Base-by-base conservation (phyloP, 2,888 invertebrate species). In the Diachrysia chrysitis region DNA sequence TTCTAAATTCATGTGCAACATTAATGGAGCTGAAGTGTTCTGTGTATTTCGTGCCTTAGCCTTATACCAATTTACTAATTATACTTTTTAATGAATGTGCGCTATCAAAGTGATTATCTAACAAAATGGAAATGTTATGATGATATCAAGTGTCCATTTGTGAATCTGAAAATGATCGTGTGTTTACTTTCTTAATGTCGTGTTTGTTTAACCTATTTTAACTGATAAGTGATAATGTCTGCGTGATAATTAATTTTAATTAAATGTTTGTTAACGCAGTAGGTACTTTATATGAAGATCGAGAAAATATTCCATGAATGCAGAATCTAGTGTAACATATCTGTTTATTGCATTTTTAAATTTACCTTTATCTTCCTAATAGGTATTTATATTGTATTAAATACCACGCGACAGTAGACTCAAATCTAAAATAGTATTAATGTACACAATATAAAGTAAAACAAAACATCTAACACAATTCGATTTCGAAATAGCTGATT, bases 121-220 rank as follows among this genome's bases (percentile, higher is more conserved):
- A 73, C 62, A 51, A 51, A 51, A n/a, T 69, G 17, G 56, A 37
- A 48, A 51, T 73, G 21, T 21, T 16, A 62, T 59, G 12, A 1
- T 16, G n/a, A 51, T 66, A 42, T 61, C 58, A 57, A 46, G 56
- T 70, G 51, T 19, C 61, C 35, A 6, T 17, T 2, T 60, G 7
- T 23, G 17, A 66, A 54, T 7, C 58, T 48, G 53, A 2, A 29
- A 5, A 12, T 17, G 42, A 32, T 58, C 61, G 17, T 54, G 12
- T 74, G 55, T 71, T 74, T 62, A 63, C 59, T 69, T 72, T 68
- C 53, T 32, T 63, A 48, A 77, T 66, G 55, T 70, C 32, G 6
- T 56, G 23, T 62, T 51, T 54, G 35, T 66, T 78, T 77, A 62
- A 74, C 66, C 62, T 64, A 2, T 58, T 63, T 55, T 67, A 54